These are phyloP conservation scores for Marmota monax DNA, from an alignment of 2,113 vertebrate species.

Conservation along the genomic window DNA sequence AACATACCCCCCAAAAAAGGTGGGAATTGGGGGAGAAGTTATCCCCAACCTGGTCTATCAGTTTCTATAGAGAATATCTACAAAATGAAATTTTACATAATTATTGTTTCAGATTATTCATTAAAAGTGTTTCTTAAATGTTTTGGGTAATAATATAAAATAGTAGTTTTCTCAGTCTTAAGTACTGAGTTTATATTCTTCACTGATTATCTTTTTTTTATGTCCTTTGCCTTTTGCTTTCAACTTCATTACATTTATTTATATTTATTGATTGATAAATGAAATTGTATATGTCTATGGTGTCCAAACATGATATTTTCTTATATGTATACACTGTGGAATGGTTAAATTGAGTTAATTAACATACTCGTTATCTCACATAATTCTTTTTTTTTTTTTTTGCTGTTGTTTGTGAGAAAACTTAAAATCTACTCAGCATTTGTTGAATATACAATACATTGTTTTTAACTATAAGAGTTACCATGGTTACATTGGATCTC, in stretches of 20 bases:
- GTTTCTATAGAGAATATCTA: neutral
- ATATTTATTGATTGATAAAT: neutral
- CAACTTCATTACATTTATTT: neutral
- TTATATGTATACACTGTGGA: neutral
- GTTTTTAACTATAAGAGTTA: neutral
- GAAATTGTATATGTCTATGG: neutral
- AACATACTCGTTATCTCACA: neutral
- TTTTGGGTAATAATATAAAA: constrained; percentile 25
- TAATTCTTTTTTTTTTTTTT: neutral
- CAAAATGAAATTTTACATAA: neutral
- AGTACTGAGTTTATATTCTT: neutral
- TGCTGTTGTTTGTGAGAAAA: neutral
- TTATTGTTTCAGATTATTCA: constrained; percentile 41
- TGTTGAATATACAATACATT: neutral
- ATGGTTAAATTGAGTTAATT: neutral
- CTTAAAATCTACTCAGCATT: neutral
- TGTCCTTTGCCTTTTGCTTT: constrained; percentile 36
- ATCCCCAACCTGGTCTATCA: neutral
- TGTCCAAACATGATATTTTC: neutral
- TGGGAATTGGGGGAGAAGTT: neutral
- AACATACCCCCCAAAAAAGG: no score
- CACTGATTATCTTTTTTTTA: neutral
- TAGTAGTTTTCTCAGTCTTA: neutral
- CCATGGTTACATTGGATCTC: neutral
- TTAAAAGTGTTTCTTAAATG: neutral